Base-by-base conservation (phyloP, 2,888 invertebrate species). In the Melanophora roralis region DNA sequence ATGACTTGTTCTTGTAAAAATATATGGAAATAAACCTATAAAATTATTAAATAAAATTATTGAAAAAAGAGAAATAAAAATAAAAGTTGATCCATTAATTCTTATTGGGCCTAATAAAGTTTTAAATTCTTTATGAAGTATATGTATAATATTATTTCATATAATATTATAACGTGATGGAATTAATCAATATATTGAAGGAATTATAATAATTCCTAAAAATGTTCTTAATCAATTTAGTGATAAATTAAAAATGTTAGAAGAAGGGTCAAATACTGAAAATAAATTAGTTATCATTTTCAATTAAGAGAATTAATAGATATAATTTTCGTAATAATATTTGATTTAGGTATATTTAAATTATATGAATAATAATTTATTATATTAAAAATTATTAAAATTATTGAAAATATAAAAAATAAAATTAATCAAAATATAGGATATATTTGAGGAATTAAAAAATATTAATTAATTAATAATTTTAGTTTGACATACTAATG, bases 271-370 rank as follows among this genome's bases (percentile, higher is more conserved):
- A 92, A 94, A 94, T 85, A 93, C 92, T 81, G 92, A 92, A 89
- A 94, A 94, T 91, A 94, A 89, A 83, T 93, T 93, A 86, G 90
- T 92, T 93, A 93, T 93, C 92, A 93, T 93, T 91, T 92, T 93
- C 92, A 93, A 83, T 84, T 87, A 65, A 90, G 72, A 75, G 88
- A 87, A 83, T 86, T 82, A 83, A 1, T 40, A 51, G 1, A 19
- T 78, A 27, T 9, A 12, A 14, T 64, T 49, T 16, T 84, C 60
- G 80, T 81, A 81, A 84, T 86, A 86, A 86, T 85, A 82, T 84
- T 85, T 77, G 84, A 87, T 85, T 83, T 86, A 84, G 83, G 84
- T 78, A 84, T 83, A 43, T 85, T 81, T 83, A 86, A 85, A 83
- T 88, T 83, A 85, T 88, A 90, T 85, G 89, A 89, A 86, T 89